phyloP scores from a whole-genome alignment of 92 coral and sea anemone species.

The Pocillopora meandrina region DNA sequence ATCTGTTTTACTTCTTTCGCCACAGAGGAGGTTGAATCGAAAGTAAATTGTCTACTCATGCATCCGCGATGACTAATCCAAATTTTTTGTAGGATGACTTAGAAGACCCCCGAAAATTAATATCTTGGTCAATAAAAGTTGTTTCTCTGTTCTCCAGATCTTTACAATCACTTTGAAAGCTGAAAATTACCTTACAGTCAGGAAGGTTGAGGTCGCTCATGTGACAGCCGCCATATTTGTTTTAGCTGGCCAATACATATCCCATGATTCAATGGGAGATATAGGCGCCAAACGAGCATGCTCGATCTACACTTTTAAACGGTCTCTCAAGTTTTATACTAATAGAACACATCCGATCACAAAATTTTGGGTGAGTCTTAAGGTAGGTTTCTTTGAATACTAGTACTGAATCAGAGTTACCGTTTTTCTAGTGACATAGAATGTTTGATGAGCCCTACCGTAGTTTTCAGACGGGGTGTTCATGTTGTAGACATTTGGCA shows the following conservation, averaged over 20 bases:
- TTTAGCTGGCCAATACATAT: slow-evolving; percentile 29
- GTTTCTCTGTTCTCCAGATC: not conserved
- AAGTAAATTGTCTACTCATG: too few species aligned
- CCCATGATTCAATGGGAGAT: slow-evolving; percentile 21
- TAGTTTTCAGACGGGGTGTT: not conserved
- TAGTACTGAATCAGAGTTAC: not conserved
- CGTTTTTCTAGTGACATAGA: not conserved
- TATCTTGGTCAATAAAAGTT: not conserved
- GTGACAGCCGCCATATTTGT: slow-evolving; percentile 53
- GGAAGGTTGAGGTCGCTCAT: not conserved
- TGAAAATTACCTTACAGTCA: not conserved
- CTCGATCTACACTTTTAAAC: slow-evolving; percentile 24
- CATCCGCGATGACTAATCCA: too few species aligned
- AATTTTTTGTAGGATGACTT: not conserved
- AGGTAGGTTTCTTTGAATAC: not conserved
- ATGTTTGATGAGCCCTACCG: not conserved
- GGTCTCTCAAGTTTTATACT: not conserved
- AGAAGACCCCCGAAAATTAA: not conserved
- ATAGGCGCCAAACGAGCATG: slow-evolving; percentile 37
- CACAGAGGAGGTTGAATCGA: not conserved
- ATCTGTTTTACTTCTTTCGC: not conserved
- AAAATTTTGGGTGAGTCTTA: slow-evolving; percentile 3
- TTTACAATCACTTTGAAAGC: not conserved
- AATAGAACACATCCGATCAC: not conserved
- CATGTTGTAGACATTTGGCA: slow-evolving; percentile 6